Conservation (phyloP, 1,140 invertebrate genomes). For the Geopemphigus sp. region DNA sequence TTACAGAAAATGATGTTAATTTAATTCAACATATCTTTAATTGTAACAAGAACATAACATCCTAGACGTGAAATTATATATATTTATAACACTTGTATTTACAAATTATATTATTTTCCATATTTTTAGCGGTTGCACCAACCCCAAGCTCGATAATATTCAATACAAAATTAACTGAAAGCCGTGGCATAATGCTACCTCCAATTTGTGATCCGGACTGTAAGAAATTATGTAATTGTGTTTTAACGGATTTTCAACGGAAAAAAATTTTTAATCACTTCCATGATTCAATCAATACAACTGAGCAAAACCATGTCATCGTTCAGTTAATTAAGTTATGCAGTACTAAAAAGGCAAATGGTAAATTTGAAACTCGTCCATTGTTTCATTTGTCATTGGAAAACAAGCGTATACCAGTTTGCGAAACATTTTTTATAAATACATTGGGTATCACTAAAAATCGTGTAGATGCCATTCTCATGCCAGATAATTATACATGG, state of each 20-base stretch:
- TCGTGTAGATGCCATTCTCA: neutral
- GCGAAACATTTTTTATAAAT: constrained; percentile 4
- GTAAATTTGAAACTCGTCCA: neutral
- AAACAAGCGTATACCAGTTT: neutral
- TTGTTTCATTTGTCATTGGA: neutral
- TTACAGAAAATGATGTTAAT: no score
- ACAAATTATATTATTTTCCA: no score
- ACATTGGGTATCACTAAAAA: constrained; percentile 10
- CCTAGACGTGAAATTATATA: no score
- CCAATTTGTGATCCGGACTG: neutral
- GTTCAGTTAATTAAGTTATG: neutral
- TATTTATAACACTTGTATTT: no score
- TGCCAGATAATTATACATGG: constrained; percentile 8
- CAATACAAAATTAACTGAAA: neutral
- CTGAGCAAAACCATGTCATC: constrained; percentile 19
- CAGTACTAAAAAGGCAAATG: neutral
- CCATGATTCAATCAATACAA: neutral
- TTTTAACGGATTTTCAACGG: neutral
- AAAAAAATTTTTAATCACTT: neutral
- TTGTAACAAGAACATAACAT: no score
- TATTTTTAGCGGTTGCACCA: neutral
- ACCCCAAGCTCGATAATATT: neutral
- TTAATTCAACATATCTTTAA: no score
- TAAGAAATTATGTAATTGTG: constrained; percentile 8
- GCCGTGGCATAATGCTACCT: constrained; percentile 2